Conservation (phyloP, 2,113 vertebrate species). For the Clarias batrachus region DNA sequence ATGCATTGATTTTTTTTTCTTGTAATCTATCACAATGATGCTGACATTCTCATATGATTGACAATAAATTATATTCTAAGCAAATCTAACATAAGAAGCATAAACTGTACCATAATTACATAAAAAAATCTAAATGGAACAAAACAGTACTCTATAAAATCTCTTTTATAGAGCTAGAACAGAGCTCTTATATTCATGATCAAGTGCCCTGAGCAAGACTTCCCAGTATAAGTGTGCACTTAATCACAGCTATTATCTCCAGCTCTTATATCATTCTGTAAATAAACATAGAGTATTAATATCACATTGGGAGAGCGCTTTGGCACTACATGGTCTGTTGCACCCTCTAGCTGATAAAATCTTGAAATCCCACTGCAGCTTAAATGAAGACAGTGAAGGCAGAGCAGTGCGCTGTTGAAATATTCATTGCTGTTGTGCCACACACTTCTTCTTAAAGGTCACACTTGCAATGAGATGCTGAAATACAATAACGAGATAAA, state of each 20-base stretch:
- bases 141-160: constrained; percentile 32
- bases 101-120: not conserved
- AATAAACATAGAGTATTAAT: constrained; percentile 53
- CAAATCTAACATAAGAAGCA: not conserved
- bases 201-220: constrained; percentile 41
- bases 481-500: constrained; percentile 33
- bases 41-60: not conserved
- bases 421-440: constrained; percentile 46
- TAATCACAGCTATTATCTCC: constrained; percentile 52
- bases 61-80: not conserved
- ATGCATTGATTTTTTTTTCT: not conserved
- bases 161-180: constrained; percentile 5
- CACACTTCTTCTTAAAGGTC: constrained; percentile 33
- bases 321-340: constrained; percentile 52
- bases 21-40: not conserved
- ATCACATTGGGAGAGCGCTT: constrained; percentile 37
- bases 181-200: constrained; percentile 44
- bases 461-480: constrained; percentile 31
- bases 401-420: constrained; percentile 42
- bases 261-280: constrained; percentile 50
- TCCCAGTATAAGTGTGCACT: constrained; percentile 39
- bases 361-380: constrained; percentile 48
- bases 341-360: constrained; percentile 58
- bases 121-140: constrained; percentile 16
- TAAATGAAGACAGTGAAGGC: constrained; percentile 46